These are phyloP conservation scores for Trachelus tabidus DNA, from an alignment of 2,888 invertebrate genomes.

Conservation along the genomic window DNA sequence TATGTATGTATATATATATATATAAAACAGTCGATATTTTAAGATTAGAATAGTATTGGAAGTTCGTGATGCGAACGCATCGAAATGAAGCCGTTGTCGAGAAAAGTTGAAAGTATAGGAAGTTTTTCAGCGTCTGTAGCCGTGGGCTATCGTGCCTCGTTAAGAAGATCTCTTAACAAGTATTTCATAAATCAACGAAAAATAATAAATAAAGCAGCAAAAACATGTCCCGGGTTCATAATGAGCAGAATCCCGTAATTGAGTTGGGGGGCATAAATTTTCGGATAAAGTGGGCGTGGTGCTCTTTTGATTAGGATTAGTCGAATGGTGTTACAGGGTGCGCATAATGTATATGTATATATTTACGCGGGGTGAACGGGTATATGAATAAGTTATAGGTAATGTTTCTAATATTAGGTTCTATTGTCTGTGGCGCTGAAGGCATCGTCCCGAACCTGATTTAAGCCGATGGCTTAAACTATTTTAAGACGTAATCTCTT, in stretches of 20 bases:
- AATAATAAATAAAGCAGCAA: constrained; percentile 15
- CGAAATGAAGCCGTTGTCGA: neutral
- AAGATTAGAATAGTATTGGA: neutral
- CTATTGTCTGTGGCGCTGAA: constrained; percentile 16
- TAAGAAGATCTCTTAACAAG: constrained; percentile 16
- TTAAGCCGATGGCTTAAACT: constrained; percentile 15
- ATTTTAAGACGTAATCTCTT: constrained; percentile 6
- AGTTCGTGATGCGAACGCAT: neutral
- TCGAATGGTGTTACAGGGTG: constrained; percentile 3
- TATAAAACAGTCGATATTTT: neutral
- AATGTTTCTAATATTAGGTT: constrained; percentile 21
- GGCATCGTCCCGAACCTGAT: constrained; percentile 10
- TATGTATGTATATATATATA: too few relatives aligned
- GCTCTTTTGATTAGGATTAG: constrained; percentile 24
- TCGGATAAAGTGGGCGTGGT: constrained; percentile 41
- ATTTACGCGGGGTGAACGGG: neutral
- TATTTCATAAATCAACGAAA: constrained; percentile 23
- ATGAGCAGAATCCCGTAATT: constrained; percentile 33
- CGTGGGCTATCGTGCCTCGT: constrained; percentile 20
- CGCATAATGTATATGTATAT: neutral
- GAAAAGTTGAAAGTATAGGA: neutral
- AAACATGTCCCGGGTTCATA: constrained; percentile 9
- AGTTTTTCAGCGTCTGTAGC: constrained; percentile 8
- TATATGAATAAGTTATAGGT: constrained; percentile 20
- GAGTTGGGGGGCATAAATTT: constrained; percentile 37